Conservation (phyloP, 2,888 invertebrate species). For the Sinohyriopsis cumingii region DNA sequence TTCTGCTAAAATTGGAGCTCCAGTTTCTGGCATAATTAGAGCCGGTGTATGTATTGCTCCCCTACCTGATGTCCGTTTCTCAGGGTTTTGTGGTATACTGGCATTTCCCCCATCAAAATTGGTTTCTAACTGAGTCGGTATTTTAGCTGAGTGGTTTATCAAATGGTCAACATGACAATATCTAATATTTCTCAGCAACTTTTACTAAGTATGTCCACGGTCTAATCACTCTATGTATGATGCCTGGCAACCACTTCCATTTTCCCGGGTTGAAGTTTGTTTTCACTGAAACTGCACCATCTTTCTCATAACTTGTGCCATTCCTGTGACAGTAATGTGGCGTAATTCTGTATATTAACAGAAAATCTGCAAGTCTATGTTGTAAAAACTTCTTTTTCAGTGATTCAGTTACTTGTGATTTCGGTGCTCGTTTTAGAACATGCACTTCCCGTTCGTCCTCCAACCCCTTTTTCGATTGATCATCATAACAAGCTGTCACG, state of each 20-base stretch:
- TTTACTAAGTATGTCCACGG: slow-evolving; percentile 8
- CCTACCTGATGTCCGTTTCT: too few species aligned
- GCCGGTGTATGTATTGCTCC: too few species aligned
- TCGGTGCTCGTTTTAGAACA: too few species aligned
- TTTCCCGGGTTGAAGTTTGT: background rate
- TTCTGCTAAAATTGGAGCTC: too few species aligned
- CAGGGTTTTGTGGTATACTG: too few species aligned
- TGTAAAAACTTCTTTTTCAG: slow-evolving; percentile 7
- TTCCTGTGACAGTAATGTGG: slow-evolving; percentile 20
- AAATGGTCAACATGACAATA: too few species aligned
- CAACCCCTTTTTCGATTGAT: slow-evolving; percentile 10
- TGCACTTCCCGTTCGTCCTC: background rate
- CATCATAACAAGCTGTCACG: slow-evolving; percentile 64
- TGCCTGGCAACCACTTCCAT: slow-evolving; percentile 6
- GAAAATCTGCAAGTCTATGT: slow-evolving; percentile 17
- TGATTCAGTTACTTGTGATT: background rate
- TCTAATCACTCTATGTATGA: background rate
- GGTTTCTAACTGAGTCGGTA: too few species aligned
- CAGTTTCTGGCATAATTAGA: too few species aligned
- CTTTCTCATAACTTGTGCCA: slow-evolving; percentile 4
- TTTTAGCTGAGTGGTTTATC: too few species aligned
- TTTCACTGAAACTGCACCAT: slow-evolving; percentile 6
- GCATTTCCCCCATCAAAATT: too few species aligned
- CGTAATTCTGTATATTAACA: slow-evolving; percentile 23
- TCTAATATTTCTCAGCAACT: too few species aligned